Evolutionary conservation across 2,113 vertebrate species (phyloP).

Genomic region (Calyptommatus sinebrachiatus): DNA sequence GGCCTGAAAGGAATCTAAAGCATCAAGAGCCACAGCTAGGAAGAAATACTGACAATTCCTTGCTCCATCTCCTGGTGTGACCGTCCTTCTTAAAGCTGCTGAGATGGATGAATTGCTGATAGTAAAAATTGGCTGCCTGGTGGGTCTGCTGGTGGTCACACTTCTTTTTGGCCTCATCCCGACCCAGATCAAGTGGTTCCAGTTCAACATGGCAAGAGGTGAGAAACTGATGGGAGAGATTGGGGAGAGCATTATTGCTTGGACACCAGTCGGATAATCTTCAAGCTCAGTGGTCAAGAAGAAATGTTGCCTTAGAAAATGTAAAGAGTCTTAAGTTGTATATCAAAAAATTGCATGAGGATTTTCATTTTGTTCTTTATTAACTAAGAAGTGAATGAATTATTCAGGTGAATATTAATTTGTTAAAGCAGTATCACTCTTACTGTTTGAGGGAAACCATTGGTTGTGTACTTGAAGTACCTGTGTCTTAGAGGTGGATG

Average conservation of each 20-base stretch:
- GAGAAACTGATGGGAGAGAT: background rate
- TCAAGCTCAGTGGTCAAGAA: too few relatives aligned
- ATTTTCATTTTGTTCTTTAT: too few relatives aligned
- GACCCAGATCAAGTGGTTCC: slow-evolving; percentile 61
- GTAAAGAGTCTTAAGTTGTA: background rate
- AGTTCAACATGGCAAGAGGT: slow-evolving; percentile 60
- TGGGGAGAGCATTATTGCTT: too few relatives aligned
- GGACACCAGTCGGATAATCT: too few relatives aligned
- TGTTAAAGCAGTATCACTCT: too few relatives aligned
- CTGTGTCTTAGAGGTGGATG: too few relatives aligned
- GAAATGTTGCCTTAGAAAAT: background rate
- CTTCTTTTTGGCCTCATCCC: slow-evolving; percentile 60
- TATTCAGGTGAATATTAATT: too few relatives aligned
- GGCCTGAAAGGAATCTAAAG: background rate
- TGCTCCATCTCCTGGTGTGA: slow-evolving; percentile 1
- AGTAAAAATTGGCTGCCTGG: slow-evolving; percentile 60
- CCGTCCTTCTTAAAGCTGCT: background rate
- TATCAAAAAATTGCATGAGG: background rate
- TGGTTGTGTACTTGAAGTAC: too few relatives aligned
- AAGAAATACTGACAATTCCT: too few relatives aligned
- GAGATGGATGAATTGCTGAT: slow-evolving; percentile 60
- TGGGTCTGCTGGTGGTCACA: slow-evolving; percentile 51
- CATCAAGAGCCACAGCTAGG: background rate
- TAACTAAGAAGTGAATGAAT: too few relatives aligned
- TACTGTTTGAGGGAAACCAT: too few relatives aligned